Base-by-base conservation (phyloP, 2,113 vertebrate species). In the Cavia porcellus region DNA sequence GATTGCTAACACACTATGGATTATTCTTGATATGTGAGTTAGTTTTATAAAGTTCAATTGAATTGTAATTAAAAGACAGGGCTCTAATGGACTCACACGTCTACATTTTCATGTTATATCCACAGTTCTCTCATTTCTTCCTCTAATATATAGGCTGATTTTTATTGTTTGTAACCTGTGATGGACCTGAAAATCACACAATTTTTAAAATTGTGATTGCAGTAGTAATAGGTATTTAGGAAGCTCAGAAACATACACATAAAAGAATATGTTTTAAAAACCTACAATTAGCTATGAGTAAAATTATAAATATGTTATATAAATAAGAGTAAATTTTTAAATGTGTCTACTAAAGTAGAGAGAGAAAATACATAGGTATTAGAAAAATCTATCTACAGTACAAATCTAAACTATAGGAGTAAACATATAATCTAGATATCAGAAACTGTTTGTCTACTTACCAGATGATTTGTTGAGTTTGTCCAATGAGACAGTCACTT, bases 281-380 rank as follows among this genome's bases (percentile, higher is more conserved):
- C 22, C 55, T 86, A 32, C 25, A 89, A 74, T 74, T 89, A 95
- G 80, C 55, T 86, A 62, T 42, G 35, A 84, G 68, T 89, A 83
- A 95, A 96, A 45, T 93, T 66, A 68, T 83, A 92, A 95, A 74
- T 35, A 93, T 83, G 30, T 47, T 80, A 22, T 17, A 35, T 82
- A 15, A 79, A 86, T 52, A 86, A 81, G 5, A 86, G 7, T 17
- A 82, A 75, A 82, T 61, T 77, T 95, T 79, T 12, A 94, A 95
- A 88, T 68, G 42, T 72, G 87, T 84, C 87, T 89, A 61, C 14
- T 96, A 30, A 94, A 94, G 42, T 32, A 14, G 92, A 32, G 28
- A 50, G n/a, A 55, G 66, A 70, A n/a, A 70, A 70, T 38, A 38
- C 38, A 38, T 70, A 70, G 66, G n/a, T 70, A 70, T 70, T 35